Conservation (phyloP, 2,797 vertebrate genomes). For the Lacerta viridis region DNA sequence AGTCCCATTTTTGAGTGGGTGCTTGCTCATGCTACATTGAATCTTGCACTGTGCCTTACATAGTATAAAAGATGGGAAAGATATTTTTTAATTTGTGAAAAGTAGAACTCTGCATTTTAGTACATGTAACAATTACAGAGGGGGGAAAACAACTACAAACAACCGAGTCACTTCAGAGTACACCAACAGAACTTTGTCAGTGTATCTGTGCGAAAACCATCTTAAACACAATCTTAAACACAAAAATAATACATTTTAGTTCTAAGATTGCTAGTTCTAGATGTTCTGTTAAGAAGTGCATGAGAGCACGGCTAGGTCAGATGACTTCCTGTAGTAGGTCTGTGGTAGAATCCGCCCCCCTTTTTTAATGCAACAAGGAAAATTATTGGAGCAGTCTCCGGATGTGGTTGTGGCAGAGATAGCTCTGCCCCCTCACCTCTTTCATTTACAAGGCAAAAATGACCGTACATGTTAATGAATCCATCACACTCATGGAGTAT, state of each 20-base stretch:
- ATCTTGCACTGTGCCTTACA: background rate
- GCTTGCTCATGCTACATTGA: too few relatives aligned
- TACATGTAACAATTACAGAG: too few relatives aligned
- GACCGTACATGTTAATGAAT: background rate
- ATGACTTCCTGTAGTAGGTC: background rate
- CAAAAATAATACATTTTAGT: background rate
- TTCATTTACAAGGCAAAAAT: background rate
- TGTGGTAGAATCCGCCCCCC: background rate
- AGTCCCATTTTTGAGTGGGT: too few relatives aligned
- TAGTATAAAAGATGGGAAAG: background rate
- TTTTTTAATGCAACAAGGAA: background rate
- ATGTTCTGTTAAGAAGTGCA: background rate
- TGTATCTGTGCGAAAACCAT: too few relatives aligned
- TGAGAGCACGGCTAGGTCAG: background rate
- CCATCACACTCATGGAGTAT: too few relatives aligned
- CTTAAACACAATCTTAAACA: too few relatives aligned
- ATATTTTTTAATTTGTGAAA: background rate
- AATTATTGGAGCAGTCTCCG: background rate
- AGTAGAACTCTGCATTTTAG: background rate
- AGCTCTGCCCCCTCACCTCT: background rate
- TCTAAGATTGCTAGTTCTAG: background rate
- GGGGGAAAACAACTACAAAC: too few relatives aligned
- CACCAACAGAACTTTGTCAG: too few relatives aligned
- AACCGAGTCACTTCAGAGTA: too few relatives aligned
- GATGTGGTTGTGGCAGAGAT: background rate